Base-by-base conservation (phyloP, 2,888 invertebrate genomes). In the Lithophane semibrunnea region DNA sequence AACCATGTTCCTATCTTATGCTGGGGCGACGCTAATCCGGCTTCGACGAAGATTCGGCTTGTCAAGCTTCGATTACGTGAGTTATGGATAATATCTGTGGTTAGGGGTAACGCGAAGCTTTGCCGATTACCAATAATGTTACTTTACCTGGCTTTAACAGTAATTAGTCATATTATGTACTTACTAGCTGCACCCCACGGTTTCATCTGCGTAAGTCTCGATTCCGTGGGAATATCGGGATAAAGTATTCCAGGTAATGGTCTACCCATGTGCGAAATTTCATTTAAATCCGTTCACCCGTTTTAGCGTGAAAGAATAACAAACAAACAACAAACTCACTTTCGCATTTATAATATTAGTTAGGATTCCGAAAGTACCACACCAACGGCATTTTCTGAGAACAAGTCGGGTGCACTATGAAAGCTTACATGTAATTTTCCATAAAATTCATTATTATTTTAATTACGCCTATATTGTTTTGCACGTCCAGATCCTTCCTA, bases 1-100 rank as follows among this genome's bases (percentile, higher is more conserved):
- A 49, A 37, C 37, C 29, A 61, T 75, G 54, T 66, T 37, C 18
- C 29, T 47, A 42, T 52, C 44, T 44, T 76, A 70, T 16, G 37
- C 76, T 63, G 21, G 37, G 47, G 10, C 21, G 37, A 63, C 56
- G 37, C 18, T 66, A 70, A 76, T 67, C 75, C 24, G 24, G 52
- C 16, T 66, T 81, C 42, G 29, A 60, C 10, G 24, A 66, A 75
- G 13, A 66, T 75, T 75, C 60, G 29, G 18, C 49, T 47, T 80
- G 47, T 60, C 73, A n/a, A n/a, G 24, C 29, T 7, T n/a, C 10
- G 4, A 42, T 49, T 54, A 49, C 1, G 0, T 7, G 10, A 12
- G 4, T 9, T 37, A 37, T 29, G 5, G 52, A 7, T 7, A 2
- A n/a, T n/a, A n/a, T n/a, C n/a, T n/a, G n/a, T n/a, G n/a, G n/a